Conservation (phyloP, 1,140 invertebrate species). For the Tribolium madens region DNA sequence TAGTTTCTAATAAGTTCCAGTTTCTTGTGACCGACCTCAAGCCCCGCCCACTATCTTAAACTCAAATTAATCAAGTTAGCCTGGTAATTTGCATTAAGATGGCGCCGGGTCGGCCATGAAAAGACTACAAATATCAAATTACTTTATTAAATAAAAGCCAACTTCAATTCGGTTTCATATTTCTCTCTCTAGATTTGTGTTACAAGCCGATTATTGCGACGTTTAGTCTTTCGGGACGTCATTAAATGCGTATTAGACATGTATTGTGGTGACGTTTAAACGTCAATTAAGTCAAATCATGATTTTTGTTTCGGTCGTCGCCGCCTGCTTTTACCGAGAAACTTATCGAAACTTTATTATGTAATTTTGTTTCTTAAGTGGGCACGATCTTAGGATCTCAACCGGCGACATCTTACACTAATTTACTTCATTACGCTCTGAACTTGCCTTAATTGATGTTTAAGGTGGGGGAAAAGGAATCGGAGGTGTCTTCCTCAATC, state of each 20-base stretch:
- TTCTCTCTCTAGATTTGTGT: no score
- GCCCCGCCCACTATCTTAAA: slow-evolving; percentile 53
- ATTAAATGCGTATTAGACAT: slow-evolving; percentile 52
- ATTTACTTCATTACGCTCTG: slow-evolving; percentile 57
- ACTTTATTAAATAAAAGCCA: neutral
- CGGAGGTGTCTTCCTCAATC: no score
- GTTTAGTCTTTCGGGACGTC: slow-evolving; percentile 27
- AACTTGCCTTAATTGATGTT: slow-evolving; percentile 54
- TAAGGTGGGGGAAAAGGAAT: slow-evolving; percentile 14
- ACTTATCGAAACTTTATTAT: slow-evolving; percentile 22
- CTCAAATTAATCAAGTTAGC: slow-evolving; percentile 52
- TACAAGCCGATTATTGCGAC: slow-evolving; percentile 2
- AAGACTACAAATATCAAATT: slow-evolving; percentile 26
- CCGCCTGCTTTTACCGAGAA: neutral
- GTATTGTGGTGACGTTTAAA: slow-evolving; percentile 10
- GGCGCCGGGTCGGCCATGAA: neutral
- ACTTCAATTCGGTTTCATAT: slow-evolving; percentile 25
- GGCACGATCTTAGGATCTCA: slow-evolving; percentile 42
- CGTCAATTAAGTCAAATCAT: neutral
- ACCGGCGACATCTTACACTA: slow-evolving; percentile 56
- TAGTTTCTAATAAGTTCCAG: no score
- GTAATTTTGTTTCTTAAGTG: slow-evolving; percentile 38
- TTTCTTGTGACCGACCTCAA: slow-evolving; percentile 8
- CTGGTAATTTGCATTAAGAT: slow-evolving; percentile 28
- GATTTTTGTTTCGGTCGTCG: neutral